A percentile compares a stretch with the other conserved stretches of the same genome.
phyloP scores from a whole-genome alignment of 2,888 invertebrate species.

The Entomobrya multifasciata region DNA sequence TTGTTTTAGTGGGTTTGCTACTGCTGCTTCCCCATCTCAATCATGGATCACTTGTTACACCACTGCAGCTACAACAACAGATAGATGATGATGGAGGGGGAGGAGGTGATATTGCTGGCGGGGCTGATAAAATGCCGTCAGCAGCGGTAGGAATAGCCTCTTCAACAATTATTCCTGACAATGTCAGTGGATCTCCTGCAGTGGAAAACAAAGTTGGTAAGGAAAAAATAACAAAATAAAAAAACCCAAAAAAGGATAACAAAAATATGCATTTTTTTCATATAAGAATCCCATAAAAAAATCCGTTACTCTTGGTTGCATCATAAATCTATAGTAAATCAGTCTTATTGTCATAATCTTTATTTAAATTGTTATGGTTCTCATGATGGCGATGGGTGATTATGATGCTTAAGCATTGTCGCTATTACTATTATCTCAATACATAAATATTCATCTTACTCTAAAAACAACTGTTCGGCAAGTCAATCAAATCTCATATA shows the following conservation, averaged over 20 bases:
- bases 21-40: neutral
- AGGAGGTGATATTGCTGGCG: neutral
- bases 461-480: too few relatives aligned
- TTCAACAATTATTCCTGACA: too few relatives aligned
- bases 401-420: too few relatives aligned
- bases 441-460: too few relatives aligned
- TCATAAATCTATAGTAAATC: neutral
- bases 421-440: too few relatives aligned
- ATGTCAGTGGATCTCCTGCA: too few relatives aligned
- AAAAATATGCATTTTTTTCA: too few relatives aligned
- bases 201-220: neutral
- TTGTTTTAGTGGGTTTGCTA: conserved; percentile 20
- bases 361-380: neutral
- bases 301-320: neutral
- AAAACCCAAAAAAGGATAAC: too few relatives aligned
- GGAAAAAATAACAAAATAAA: too few relatives aligned
- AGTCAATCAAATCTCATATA: too few relatives aligned
- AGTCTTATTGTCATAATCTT: neutral
- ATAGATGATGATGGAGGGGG: neutral
- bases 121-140: too few relatives aligned
- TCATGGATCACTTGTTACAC: neutral
- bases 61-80: neutral
- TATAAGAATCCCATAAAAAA: neutral
- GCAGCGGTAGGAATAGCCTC: too few relatives aligned
- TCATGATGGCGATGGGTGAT: neutral